A percentile compares a stretch with the other conserved stretches of the same genome.
These are phyloP conservation scores for Bombus impatiens DNA, from an alignment of 1,140 invertebrate species.

Conservation along the genomic window DNA sequence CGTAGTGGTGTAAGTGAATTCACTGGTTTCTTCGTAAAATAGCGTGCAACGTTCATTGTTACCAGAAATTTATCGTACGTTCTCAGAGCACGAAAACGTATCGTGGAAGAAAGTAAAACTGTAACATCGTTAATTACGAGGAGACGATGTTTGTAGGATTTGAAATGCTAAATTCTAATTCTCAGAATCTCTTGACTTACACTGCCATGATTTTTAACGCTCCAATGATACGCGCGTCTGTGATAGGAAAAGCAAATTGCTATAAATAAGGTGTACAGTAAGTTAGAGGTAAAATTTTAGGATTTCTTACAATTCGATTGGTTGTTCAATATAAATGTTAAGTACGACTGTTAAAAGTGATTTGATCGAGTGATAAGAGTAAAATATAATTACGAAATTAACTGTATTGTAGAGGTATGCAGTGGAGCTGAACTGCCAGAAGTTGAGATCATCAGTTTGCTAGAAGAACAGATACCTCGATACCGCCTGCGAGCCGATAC, in stretches of 20 bases:
- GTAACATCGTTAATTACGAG: too few relatives aligned
- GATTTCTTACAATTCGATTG: neutral
- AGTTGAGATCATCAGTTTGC: conserved; percentile 96
- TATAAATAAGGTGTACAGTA: neutral
- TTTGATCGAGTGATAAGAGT: neutral
- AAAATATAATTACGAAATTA: neutral
- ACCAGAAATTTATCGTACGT: too few relatives aligned
- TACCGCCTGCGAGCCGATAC: conserved; percentile 97
- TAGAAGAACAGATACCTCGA: conserved; percentile 97
- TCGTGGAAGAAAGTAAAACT: too few relatives aligned
- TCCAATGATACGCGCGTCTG: neutral
- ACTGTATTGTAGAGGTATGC: conserved; percentile 88
- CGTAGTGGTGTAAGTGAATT: too few relatives aligned
- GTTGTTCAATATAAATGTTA: neutral
- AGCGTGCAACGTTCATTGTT: too few relatives aligned
- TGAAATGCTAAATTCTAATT: too few relatives aligned
- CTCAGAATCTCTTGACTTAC: too few relatives aligned
- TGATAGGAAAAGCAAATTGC: neutral
- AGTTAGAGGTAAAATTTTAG: neutral
- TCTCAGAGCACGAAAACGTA: too few relatives aligned
- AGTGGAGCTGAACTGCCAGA: conserved; percentile 93
- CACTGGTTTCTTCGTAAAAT: too few relatives aligned
- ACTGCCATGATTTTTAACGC: too few relatives aligned
- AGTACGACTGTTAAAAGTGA: neutral
- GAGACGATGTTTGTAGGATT: too few relatives aligned